Evolutionary conservation across 2,888 invertebrate genomes (phyloP).

Genomic region (Arenicola marina): DNA sequence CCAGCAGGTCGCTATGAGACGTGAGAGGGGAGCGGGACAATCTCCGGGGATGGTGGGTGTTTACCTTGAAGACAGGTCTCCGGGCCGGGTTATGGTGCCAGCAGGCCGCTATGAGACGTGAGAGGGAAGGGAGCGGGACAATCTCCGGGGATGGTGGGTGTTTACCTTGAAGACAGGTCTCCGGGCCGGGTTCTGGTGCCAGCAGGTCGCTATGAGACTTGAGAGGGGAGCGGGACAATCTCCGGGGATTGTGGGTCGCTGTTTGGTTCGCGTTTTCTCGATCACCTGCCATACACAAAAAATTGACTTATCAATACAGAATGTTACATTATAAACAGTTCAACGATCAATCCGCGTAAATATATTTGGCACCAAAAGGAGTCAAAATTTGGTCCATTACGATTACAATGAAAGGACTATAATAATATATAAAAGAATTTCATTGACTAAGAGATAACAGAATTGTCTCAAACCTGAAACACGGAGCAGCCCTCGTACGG

Average conservation of each 20-base stretch:
- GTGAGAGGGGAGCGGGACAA: no score
- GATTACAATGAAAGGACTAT: not conserved
- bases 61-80: no score
- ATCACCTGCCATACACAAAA: conserved; percentile 40
- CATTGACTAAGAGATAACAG: not conserved
- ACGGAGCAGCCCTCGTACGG: conserved; percentile 49
- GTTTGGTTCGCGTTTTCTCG: conserved; percentile 45
- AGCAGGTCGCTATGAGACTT: conserved; percentile 45
- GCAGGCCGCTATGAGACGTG: no score
- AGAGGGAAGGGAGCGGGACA: no score
- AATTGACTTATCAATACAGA: not conserved
- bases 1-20: no score
- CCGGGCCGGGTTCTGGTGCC: conserved; percentile 48
- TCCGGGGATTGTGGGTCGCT: conserved; percentile 44
- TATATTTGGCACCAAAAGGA: not conserved
- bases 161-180: conserved; percentile 50
- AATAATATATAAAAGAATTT: not conserved
- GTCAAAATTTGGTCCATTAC: not conserved
- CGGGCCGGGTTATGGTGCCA: no score
- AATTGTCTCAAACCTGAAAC: conserved; percentile 44
- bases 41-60: no score
- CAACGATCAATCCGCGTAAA: not conserved
- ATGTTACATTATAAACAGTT: not conserved
- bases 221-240: conserved; percentile 42
- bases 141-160: not conserved